phyloP scores from a whole-genome alignment of 2,888 invertebrate species.

The Erebia epiphron region DNA sequence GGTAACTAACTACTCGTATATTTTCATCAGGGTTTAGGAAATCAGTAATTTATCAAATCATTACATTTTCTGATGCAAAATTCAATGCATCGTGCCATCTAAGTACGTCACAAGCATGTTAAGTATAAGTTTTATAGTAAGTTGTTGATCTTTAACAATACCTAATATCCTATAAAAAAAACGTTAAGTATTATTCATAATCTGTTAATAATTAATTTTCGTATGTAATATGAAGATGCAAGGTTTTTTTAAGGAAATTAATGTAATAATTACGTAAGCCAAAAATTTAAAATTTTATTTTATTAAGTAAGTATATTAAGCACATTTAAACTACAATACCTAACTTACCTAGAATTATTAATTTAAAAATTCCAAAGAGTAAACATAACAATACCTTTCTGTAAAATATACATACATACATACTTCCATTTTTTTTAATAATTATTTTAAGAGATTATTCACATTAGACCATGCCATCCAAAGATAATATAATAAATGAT shows the following conservation, averaged over 20 bases:
- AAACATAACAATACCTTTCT: not conserved
- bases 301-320: not conserved
- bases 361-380: not conserved
- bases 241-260: not conserved
- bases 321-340: not conserved
- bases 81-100: too few relatives aligned
- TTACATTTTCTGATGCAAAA: too few relatives aligned
- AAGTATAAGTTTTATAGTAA: too few relatives aligned
- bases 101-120: too few relatives aligned
- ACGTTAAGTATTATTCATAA: too few relatives aligned
- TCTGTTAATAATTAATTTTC: too few relatives aligned
- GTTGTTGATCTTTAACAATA: too few relatives aligned
- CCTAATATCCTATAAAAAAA: too few relatives aligned
- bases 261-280: not conserved
- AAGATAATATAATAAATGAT: too few relatives aligned
- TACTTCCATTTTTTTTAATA: not conserved
- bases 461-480: not conserved
- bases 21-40: constrained; percentile 7
- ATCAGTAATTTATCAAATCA: not conserved
- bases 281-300: not conserved
- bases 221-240: not conserved
- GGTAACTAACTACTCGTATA: not conserved
- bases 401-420: not conserved
- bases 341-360: not conserved
- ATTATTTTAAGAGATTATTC: not conserved